phyloP scores from a whole-genome alignment of 1,140 invertebrate genomes.

The Penaeus indicus region DNA sequence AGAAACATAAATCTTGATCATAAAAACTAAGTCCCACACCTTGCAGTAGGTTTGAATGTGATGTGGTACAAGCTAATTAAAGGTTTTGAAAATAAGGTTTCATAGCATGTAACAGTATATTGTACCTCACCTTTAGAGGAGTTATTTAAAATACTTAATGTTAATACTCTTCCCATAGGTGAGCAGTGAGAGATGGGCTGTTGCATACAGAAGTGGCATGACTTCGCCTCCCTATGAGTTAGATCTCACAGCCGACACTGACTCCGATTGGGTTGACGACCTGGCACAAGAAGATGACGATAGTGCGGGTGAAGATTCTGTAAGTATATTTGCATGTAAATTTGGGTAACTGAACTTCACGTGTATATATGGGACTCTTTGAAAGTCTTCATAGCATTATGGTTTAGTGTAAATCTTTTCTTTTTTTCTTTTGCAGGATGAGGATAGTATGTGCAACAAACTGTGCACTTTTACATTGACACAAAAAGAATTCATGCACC shows the following conservation, averaged over 20 bases:
- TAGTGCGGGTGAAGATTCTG: constrained; percentile 89
- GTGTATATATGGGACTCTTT: not conserved
- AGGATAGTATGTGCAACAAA: constrained; percentile 93
- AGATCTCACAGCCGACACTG: constrained; percentile 80
- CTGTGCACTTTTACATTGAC: constrained; percentile 97
- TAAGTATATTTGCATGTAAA: constrained; percentile 69
- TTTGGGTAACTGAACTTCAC: not conserved
- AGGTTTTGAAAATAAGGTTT: not conserved
- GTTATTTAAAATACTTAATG: too few species aligned
- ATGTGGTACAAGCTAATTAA: too few species aligned
- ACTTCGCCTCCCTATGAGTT: constrained; percentile 71
- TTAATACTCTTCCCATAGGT: constrained; percentile 66
- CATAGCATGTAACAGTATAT: not conserved
- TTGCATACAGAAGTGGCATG: constrained; percentile 59
- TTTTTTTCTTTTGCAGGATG: constrained; percentile 77
- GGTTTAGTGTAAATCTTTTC: constrained; percentile 15
- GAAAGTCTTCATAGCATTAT: not conserved
- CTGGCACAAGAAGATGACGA: constrained; percentile 85
- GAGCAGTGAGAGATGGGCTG: constrained; percentile 58
- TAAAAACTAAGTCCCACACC: too few species aligned
- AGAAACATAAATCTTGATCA: too few species aligned
- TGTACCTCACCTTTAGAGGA: not conserved
- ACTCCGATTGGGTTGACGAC: constrained; percentile 87
- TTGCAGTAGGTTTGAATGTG: too few species aligned
- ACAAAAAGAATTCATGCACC: constrained; percentile 98